Base-by-base conservation (phyloP, 1,140 invertebrate genomes). In the Anoplophora glabripennis region DNA sequence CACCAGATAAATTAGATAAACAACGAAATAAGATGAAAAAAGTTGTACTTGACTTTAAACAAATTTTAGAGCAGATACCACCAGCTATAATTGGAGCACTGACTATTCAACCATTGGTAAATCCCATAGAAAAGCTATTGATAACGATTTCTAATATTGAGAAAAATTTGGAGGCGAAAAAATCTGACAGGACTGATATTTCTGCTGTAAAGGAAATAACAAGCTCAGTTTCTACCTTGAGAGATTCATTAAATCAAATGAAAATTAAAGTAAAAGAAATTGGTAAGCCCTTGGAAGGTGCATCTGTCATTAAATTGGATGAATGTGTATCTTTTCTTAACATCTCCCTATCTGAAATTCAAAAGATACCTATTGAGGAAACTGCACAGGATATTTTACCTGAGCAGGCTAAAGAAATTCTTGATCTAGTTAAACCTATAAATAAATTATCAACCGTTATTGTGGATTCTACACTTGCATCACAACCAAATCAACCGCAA, bases 401-500 rank as follows among this genome's bases (percentile, higher is more conserved):
- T 34, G 40, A 44, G 14, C 38, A 33, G 44, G 38, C 42, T 3
- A 28, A 44, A 55, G 38, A 55, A 33, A 4, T 55, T 12, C 8
- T n/a, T 3, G 11, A 14, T 0, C 11, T 55, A 18, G 7, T 9
- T 15, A 9, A 45, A 45, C 42, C 17, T 17, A 4, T 56, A 1
- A 3, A 55, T 18, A 56, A 53, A 57, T 36, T 62, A 12, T 40
- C 15, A 17, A 15, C 34, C 2, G 38, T 57, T 2, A 34, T 62
- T 8, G 17, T 45, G 7, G 9, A 57, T 11, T 7, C 15, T 36
- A 62, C 57, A 46, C 4, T 48, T 14, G 34, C 21, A 28, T 14
- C 28, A 15, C 57, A 38, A 47, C 17, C 46, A 41, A 41, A 55
- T n/a, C 9, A 34, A 45, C 15, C 38, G 12, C 14, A 55, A 41